A percentile compares a stretch with the other conserved stretches of the same genome.
These are phyloP conservation scores for Rutilus rutilus DNA, from an alignment of 2,113 vertebrate genomes.

Conservation along the genomic window DNA sequence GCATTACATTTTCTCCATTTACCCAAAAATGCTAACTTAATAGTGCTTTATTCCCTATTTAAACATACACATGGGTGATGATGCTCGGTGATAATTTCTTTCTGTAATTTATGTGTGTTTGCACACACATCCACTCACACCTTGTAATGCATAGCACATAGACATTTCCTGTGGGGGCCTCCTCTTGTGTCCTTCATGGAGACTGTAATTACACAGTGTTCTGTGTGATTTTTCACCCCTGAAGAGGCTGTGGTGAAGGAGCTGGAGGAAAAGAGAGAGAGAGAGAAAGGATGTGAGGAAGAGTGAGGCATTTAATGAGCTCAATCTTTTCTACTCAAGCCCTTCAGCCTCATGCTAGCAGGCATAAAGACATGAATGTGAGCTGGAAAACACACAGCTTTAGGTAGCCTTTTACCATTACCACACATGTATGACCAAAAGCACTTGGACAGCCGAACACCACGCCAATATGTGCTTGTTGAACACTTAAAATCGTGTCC, in stretches of 20 bases:
- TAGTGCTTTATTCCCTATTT: neutral
- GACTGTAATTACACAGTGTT: constrained; percentile 61
- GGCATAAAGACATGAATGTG: neutral
- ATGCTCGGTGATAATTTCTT: neutral
- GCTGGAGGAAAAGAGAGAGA: constrained; percentile 28
- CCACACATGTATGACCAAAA: neutral
- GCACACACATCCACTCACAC: constrained; percentile 20
- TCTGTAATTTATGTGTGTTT: constrained; percentile 12
- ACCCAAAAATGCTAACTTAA: neutral
- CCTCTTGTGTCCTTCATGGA: constrained; percentile 60
- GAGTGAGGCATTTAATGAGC: constrained; percentile 44
- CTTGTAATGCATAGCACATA: constrained; percentile 38
- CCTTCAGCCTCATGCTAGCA: constrained; percentile 38
- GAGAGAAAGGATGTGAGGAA: constrained; percentile 22
- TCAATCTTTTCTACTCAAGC: constrained; percentile 32
- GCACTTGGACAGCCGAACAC: neutral
- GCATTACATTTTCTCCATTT: neutral
- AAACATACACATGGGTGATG: neutral
- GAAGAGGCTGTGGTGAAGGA: constrained; percentile 50
- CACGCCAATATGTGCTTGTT: constrained; percentile 6
- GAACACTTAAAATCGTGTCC: neutral
- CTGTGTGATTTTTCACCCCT: constrained; percentile 53
- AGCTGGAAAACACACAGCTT: constrained; percentile 11
- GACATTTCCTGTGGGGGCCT: constrained; percentile 34
- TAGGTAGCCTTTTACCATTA: neutral